Conservation (phyloP, 2,888 invertebrate genomes). For the Noctuana brunneofusca region DNA sequence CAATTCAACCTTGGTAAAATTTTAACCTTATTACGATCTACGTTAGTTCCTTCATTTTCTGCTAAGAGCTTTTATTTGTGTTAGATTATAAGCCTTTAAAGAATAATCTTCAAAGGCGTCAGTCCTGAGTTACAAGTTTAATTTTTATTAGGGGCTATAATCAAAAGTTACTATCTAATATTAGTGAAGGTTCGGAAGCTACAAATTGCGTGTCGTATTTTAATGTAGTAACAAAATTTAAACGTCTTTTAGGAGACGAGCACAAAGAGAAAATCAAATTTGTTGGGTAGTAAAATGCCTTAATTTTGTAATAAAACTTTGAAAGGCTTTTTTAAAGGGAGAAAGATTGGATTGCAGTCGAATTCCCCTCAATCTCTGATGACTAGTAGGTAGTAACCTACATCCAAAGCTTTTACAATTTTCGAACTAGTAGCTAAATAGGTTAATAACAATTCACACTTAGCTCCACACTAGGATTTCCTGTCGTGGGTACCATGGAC, state of each 20-base stretch:
- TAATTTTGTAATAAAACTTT: conserved; percentile 31
- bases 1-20: neutral
- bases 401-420: neutral
- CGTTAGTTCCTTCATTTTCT: neutral
- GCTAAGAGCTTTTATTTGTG: conserved; percentile 3
- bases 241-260: conserved; percentile 30
- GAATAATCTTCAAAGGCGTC: conserved; percentile 5
- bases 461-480: no score
- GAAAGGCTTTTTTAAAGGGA: conserved; percentile 13
- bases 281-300: conserved; percentile 28
- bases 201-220: conserved; percentile 33
- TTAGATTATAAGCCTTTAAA: neutral
- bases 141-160: conserved; percentile 28
- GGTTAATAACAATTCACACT: no score
- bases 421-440: no score
- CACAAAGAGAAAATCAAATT: conserved; percentile 34
- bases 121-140: conserved; percentile 16
- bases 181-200: conserved; percentile 22
- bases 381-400: no score
- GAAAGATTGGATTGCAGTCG: neutral
- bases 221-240: conserved; percentile 34
- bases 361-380: no score
- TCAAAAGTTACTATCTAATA: conserved; percentile 31
- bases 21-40: neutral
- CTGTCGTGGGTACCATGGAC: no score